Percentiles rank a stretch among this genome's conserved stretches.
Evolutionary conservation across 64 coral and sea anemone genomes (phyloP).

Genomic region (Montipora capricornis): DNA sequence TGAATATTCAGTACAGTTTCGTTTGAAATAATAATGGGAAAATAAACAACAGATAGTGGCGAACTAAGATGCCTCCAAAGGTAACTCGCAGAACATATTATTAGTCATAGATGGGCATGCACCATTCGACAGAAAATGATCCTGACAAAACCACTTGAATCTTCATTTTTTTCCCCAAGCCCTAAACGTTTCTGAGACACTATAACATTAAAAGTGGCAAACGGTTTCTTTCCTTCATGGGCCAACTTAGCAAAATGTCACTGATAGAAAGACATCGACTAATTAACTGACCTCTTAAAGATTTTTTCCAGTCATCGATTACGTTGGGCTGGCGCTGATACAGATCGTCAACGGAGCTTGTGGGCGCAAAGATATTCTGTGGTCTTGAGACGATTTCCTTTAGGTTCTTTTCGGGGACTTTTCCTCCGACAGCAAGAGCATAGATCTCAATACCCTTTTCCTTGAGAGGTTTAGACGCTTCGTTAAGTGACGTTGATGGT

Average conservation of each 20-base stretch:
- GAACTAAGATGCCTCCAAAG: no score
- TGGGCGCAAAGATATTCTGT: constrained; percentile 49
- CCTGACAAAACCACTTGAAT: no score
- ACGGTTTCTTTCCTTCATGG: no score
- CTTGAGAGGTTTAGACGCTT: constrained; percentile 50
- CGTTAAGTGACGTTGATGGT: constrained; percentile 27
- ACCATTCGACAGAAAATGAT: no score
- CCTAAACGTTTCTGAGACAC: no score
- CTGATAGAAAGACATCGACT: background rate
- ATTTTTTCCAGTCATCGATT: constrained; percentile 28
- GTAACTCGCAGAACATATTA: no score
- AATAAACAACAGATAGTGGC: no score
- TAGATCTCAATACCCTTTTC: constrained; percentile 60
- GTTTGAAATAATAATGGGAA: no score
- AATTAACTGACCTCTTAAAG: constrained; percentile 16
- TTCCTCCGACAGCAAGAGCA: constrained; percentile 55
- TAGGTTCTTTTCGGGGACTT: constrained; percentile 58
- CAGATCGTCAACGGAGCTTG: constrained; percentile 20
- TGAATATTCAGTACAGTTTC: no score
- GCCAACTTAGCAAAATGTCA: background rate
- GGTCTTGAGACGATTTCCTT: constrained; percentile 69
- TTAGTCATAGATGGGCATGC: no score
- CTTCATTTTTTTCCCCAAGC: no score
- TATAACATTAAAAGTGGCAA: no score
- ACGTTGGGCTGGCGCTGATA: background rate